Conservation (phyloP, 92 coral and sea anemone species). For the Metridium senile region DNA sequence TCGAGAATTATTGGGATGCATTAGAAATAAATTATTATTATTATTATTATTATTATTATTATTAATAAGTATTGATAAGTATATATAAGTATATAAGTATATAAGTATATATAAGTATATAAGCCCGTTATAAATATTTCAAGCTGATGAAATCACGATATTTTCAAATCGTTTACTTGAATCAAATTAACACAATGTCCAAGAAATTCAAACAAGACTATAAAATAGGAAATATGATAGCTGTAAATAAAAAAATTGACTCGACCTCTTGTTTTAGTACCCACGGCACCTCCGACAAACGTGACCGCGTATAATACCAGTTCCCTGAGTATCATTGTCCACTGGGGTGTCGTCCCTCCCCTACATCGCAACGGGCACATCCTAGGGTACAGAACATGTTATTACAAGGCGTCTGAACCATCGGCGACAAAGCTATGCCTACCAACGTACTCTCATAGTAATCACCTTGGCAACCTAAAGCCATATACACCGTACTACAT, state of each 20-base stretch:
- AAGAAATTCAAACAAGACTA: not conserved
- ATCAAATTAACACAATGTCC: too few relatives aligned
- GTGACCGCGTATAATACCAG: conserved; percentile 85
- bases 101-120: too few relatives aligned
- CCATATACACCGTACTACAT: conserved; percentile 70
- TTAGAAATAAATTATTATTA: too few relatives aligned
- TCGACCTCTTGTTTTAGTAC: too few relatives aligned
- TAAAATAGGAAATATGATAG: not conserved
- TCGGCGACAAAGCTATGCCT: conserved; percentile 44
- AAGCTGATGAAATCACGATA: too few relatives aligned
- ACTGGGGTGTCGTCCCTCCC: conserved; percentile 64
- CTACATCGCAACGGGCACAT: conserved; percentile 73
- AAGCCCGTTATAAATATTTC: too few relatives aligned
- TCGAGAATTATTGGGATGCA: too few relatives aligned
- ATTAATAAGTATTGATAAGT: too few relatives aligned
- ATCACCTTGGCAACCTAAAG: conserved; percentile 65
- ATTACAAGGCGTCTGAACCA: conserved; percentile 57
- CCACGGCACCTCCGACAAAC: conserved; percentile 78
- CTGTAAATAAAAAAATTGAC: too few relatives aligned
- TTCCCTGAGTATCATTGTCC: conserved; percentile 64
- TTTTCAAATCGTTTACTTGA: too few relatives aligned
- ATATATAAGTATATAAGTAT: too few relatives aligned
- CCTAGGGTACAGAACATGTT: conserved; percentile 77
- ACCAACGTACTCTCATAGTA: conserved; percentile 54
- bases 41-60: too few relatives aligned